Evolutionary conservation across 2,888 invertebrate species (phyloP).

Genomic region (Pachycephus smyrnensis): DNA sequence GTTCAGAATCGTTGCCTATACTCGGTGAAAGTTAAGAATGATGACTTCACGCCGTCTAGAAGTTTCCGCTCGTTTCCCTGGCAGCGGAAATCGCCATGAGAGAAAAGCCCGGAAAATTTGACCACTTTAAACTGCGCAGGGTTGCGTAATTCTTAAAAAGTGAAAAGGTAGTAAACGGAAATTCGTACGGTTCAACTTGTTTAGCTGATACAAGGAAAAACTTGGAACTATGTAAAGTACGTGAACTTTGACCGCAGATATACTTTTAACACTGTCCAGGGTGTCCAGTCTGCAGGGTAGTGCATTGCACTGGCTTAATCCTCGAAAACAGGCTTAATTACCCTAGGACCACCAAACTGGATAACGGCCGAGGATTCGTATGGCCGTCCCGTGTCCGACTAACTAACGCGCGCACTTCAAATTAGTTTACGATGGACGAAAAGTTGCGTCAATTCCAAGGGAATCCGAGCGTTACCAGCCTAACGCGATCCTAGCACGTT

Average conservation of each 20-base stretch:
- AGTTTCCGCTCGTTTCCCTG: too few species aligned
- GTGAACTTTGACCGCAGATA: too few species aligned
- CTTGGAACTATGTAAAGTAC: too few species aligned
- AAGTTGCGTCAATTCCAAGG: constrained; percentile 58
- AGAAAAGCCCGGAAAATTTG: too few species aligned
- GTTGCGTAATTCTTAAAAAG: too few species aligned
- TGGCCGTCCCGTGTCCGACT: constrained; percentile 59
- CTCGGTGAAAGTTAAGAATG: not conserved
- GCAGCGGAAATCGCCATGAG: too few species aligned
- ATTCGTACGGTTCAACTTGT: too few species aligned
- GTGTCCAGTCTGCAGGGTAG: not conserved
- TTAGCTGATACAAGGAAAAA: too few species aligned
- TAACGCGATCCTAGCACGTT: constrained; percentile 1
- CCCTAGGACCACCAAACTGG: constrained; percentile 50
- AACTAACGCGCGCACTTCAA: constrained; percentile 57
- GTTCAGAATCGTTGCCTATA: not conserved
- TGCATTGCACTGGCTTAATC: constrained; percentile 39
- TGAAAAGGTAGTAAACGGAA: too few species aligned
- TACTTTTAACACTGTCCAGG: too few species aligned
- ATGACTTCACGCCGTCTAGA: too few species aligned
- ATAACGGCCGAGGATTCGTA: constrained; percentile 53
- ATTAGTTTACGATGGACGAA: constrained; percentile 61
- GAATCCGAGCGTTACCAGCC: constrained; percentile 18
- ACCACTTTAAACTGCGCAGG: too few species aligned
- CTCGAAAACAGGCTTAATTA: constrained; percentile 62